Evolutionary conservation across 2,888 invertebrate species (phyloP).

Genomic region (Amphipyra berbera): DNA sequence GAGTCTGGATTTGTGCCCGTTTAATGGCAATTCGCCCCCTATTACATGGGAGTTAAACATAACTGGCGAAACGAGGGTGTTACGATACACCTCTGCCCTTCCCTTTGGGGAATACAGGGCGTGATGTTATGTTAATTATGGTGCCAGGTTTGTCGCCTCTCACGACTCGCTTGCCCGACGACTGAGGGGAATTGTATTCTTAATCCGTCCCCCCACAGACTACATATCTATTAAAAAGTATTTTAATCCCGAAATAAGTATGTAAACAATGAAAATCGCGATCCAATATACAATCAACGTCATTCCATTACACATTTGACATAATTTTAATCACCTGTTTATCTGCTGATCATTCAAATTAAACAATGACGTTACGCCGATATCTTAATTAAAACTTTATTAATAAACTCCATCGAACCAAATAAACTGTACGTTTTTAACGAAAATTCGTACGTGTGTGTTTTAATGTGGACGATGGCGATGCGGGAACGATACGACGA

Average conservation of each 20-base stretch:
- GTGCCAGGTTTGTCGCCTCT: too few relatives aligned
- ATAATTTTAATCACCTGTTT: conserved; percentile 81
- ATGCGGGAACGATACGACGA: conserved; percentile 8
- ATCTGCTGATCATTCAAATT: conserved; percentile 81
- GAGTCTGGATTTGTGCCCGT: too few relatives aligned
- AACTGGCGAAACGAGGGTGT: too few relatives aligned
- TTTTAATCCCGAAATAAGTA: conserved; percentile 6
- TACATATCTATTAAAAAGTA: too few relatives aligned
- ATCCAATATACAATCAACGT: conserved; percentile 44
- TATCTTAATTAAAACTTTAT: conserved; percentile 87
- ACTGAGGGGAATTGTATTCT: too few relatives aligned
- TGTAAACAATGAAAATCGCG: conserved; percentile 13
- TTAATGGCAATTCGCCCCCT: too few relatives aligned
- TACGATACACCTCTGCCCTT: too few relatives aligned
- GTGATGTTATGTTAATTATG: too few relatives aligned
- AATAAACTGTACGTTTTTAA: conserved; percentile 83
- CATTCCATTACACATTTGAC: conserved; percentile 66
- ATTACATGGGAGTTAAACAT: too few relatives aligned
- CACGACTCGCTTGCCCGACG: too few relatives aligned
- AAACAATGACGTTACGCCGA: conserved; percentile 78
- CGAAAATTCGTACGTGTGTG: conserved; percentile 63
- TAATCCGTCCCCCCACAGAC: too few relatives aligned
- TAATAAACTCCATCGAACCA: conserved; percentile 79
- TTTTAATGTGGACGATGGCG: conserved; percentile 58
- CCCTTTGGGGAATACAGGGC: too few relatives aligned